phyloP scores from a whole-genome alignment of 2,113 vertebrate genomes.

The Vicugna pacos region DNA sequence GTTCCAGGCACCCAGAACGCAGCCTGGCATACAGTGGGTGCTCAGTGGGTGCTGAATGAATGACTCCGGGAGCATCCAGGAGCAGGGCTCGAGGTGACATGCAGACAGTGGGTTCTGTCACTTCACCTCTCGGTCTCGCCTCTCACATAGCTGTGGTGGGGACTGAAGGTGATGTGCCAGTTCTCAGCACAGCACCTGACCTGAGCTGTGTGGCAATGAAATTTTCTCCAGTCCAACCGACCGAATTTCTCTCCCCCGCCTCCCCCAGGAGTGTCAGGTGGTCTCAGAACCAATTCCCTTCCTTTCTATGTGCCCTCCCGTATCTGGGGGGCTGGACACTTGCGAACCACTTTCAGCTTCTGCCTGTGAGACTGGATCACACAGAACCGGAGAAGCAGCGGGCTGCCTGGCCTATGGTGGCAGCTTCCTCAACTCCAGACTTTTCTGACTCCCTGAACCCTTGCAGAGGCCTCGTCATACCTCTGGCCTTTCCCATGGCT shows the following conservation, averaged over 20 bases:
- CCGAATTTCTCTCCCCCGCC: not conserved
- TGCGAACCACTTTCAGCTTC: not conserved
- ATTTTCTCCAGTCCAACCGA: not conserved
- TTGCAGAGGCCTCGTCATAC: not conserved
- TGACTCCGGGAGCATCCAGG: not conserved
- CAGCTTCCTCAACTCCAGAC: not conserved
- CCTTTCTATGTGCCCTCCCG: not conserved
- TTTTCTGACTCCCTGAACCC: not conserved
- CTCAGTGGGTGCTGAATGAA: not conserved
- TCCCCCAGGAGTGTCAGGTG: too few relatives aligned
- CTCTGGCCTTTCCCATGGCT: not conserved
- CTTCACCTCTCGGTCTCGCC: not conserved
- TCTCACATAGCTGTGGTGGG: not conserved
- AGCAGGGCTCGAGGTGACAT: fast-evolving
- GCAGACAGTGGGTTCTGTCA: not conserved
- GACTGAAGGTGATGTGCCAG: fast-evolving
- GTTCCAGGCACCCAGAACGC: not conserved
- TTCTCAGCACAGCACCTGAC: not conserved
- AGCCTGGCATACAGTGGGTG: not conserved
- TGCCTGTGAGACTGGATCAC: not conserved
- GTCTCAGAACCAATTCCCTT: not conserved
- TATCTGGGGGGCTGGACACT: not conserved
- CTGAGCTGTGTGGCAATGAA: fast-evolving
- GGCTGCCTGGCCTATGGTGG: fast-evolving
- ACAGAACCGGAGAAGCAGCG: fast-evolving